Evolutionary conservation across 2,888 invertebrate species (phyloP), one percentile per base, ranked within the genome.

Genomic region (Nomada ruficornis): DNA sequence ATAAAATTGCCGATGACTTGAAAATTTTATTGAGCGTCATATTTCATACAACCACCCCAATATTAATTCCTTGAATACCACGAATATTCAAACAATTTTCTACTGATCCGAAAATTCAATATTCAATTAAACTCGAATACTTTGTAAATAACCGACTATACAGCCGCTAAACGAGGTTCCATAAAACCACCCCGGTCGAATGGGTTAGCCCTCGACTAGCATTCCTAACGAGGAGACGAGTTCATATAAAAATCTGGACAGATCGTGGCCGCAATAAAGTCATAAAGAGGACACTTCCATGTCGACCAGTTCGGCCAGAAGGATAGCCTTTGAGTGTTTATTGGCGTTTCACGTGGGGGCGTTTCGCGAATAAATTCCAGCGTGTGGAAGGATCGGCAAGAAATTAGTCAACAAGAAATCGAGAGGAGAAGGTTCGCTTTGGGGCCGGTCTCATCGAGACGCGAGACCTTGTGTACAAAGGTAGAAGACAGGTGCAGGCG

Each of bases 401-500:
- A 82, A 85, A 81, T 86, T 86, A 74, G 71, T 78, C 70, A 80
- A 81, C 23, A 79, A 82, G 84, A 83, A 85, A 64, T 82, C 52
- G 74, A 50, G 83, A 64, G 57, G 69, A 67, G 70, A 77, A 29
- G 85, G 80, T 77, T 79, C 65, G 60, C 74, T 63, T 64, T 54
- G 73, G 47, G 52, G 18, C 63, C 1, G 68, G 23, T 52, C 29
- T 52, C 23, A 42, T 62, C 77, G 67, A 20, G 59, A 29, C 68
- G 71, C 76, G 77, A 69, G 80, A 59, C 59, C 60, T 65, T 36
- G 70, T n/a, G 57, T 77, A 72, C 68, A 54, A 79, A 82, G 77
- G 73, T 47, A 65, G 80, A 83, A 85, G 89, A 90, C 90, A 90
- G 91, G 90, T 91, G 91, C 89, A 86, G 86, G 57, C 62, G 36